Base-by-base conservation (phyloP, 92 coral and sea anemone genomes). In the Porites evermanni region DNA sequence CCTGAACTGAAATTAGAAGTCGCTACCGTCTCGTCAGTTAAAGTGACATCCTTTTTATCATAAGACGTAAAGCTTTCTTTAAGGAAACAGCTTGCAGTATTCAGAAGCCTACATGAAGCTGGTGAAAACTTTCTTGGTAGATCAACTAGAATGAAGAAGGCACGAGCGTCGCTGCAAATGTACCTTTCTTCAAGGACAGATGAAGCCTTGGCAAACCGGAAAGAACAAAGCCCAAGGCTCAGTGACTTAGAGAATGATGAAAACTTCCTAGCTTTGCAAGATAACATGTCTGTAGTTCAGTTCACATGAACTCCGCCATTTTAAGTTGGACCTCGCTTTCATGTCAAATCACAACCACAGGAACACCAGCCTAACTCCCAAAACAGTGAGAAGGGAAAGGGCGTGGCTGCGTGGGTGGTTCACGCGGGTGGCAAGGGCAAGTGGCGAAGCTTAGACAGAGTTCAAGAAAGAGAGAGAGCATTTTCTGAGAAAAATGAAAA, bases 211-310 rank as follows among this genome's bases (percentile, higher is more conserved):
- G 2, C 17, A 56, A 58, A 8, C 26, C 59, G 68, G 18, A 26
- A 56, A 6, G 78, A 70, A 60, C 60, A 70, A 56, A 61, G 7
- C 53, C 80, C 29, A 73, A 51, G 20, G 51, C 16, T 44, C 51
- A 83, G 65, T 26, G 78, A 59, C 44, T 66, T 26, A 16, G 78
- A 3, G 7, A 82, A 18, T 14, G 17, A 74, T 7, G 44, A 83
- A 0, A 53, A 10, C 64, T 69, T 50, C 51, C 47, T 64, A 38
- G 47, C 47, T 38, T 38, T 38, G 47, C 47, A 38, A 38, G 47
- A 38, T 3, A 38, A 38, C 47, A 38, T 38, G 47, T 38, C 6
- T 38, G 47, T 38, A 38, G 7, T 38, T 38, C 47, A 38, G 47
- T 38, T 38, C 47, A 38, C 0, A 4, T 38, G 47, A 38, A 0